Base-by-base conservation (phyloP, 2,797 vertebrate species). In the Lagocephalus sceleratus region DNA sequence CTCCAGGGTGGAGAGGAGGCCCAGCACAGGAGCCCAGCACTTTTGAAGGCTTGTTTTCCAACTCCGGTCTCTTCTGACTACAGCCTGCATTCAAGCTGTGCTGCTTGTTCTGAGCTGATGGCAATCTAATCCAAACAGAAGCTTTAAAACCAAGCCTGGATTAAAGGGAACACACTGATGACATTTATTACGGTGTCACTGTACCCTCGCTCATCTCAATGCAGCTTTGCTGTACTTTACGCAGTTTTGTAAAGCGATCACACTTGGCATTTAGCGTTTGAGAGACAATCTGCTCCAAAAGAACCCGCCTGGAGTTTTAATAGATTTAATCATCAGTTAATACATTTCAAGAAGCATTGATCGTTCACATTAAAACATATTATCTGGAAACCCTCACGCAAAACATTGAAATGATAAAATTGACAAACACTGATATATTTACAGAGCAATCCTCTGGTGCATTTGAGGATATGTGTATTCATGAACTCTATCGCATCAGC, bases 1-100 rank as follows among this genome's bases (percentile, higher is more conserved):
- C 73, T 66, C 66, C 41, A 16, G 70, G 79, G 76, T 69, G 73
- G 22, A 57, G 67, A 76, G 40, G 68, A 57, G 57, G 50, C 48
- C 61, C 73, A 73, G 39, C 4, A 26, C 51, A 55, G 73, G 20
- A 50, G 66, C 56, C 38, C 20, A 23, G 40, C 56, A 41, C 55
- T 63, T 52, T 75, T 74, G 58, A 69, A 75, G 57, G 66, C 70
- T 67, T 68, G 17, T n/a, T 65, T 48, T 73, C 44, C 41, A 23
- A 38, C 51, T 32, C 22, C 48, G n/a, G 57, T 9, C 51, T 38
- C 51, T 49, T 63, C 54, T 41, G 29, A 47, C 51, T 43, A 2
- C 4, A 47, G 46, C 40, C 54, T 32, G 53, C 5, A 1, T 19
- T n/a, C 16, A 19, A 38, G 54, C 58, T 43, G 29, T 40, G 42